Evolutionary conservation across 1,140 invertebrate species (phyloP).

Genomic region (Heliconius hewitsoni): DNA sequence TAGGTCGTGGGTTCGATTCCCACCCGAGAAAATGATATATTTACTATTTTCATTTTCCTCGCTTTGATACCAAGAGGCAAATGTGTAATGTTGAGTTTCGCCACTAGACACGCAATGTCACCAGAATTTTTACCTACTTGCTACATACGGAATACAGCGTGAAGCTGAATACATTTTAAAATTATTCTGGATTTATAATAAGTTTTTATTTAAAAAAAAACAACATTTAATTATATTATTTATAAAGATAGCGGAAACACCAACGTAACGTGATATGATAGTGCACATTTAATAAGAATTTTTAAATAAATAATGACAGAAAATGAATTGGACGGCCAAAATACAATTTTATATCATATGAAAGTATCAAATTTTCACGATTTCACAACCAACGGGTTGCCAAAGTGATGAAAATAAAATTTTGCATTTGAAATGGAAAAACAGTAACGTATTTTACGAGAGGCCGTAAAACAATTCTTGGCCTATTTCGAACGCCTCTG

Average conservation of each 20-base stretch:
- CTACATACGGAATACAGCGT: no score
- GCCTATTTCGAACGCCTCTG: constrained; percentile 36
- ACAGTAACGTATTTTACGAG: constrained; percentile 27
- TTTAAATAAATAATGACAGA: background rate
- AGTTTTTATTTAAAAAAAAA: no score
- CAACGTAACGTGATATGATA: background rate
- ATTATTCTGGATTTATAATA: no score
- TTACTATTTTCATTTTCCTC: no score
- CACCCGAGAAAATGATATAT: no score
- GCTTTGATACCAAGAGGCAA: no score
- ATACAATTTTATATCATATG: constrained; percentile 20
- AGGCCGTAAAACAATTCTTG: constrained; percentile 39
- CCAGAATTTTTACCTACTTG: no score
- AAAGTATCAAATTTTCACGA: constrained; percentile 35
- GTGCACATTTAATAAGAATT: background rate
- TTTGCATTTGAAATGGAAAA: constrained; percentile 32
- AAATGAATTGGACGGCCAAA: constrained; percentile 5
- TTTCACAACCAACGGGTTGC: constrained; percentile 23
- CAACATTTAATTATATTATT: background rate
- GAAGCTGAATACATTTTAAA: no score
- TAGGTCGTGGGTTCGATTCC: no score
- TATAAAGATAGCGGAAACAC: background rate
- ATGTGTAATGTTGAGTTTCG: no score
- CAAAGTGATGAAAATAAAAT: constrained; percentile 28
- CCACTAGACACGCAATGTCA: no score